Evolutionary conservation across 2,797 vertebrate species (phyloP).

Genomic region (Harpagifer antarcticus): DNA sequence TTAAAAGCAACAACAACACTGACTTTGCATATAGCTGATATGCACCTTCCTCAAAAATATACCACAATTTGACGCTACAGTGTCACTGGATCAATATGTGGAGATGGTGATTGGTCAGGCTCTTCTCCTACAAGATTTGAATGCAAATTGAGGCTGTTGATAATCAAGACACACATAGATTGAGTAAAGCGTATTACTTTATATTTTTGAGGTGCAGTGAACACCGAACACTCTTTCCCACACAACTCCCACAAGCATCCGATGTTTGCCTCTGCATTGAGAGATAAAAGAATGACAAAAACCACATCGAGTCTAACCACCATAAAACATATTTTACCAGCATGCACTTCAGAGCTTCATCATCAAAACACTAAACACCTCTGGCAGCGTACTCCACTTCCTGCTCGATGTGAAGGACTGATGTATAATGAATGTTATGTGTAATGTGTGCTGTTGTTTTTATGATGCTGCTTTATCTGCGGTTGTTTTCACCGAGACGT

Average conservation of each 20-base stretch:
- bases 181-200: not conserved
- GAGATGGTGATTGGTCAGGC: not conserved
- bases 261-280: not conserved
- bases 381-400: constrained; percentile 29
- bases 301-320: not conserved
- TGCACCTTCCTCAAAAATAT: not conserved
- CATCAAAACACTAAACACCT: constrained; percentile 44
- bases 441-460: constrained; percentile 40
- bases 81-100: not conserved
- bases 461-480: constrained; percentile 22
- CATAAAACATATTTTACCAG: constrained; percentile 23
- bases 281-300: constrained; percentile 40
- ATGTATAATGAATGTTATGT: constrained; percentile 56
- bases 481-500: constrained; percentile 13
- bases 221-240: not conserved
- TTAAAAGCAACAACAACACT: not conserved
- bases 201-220: not conserved
- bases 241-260: not conserved
- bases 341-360: constrained; percentile 29
- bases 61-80: not conserved
- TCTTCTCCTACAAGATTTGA: not conserved
- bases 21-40: not conserved
- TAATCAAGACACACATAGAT: not conserved
- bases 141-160: not conserved
- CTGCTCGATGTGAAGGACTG: constrained; percentile 26